Percentiles rank a stretch among this genome's conserved stretches.
These are phyloP conservation scores for Achatina immaculata DNA, from an alignment of 1,140 invertebrate genomes.

Conservation along the genomic window DNA sequence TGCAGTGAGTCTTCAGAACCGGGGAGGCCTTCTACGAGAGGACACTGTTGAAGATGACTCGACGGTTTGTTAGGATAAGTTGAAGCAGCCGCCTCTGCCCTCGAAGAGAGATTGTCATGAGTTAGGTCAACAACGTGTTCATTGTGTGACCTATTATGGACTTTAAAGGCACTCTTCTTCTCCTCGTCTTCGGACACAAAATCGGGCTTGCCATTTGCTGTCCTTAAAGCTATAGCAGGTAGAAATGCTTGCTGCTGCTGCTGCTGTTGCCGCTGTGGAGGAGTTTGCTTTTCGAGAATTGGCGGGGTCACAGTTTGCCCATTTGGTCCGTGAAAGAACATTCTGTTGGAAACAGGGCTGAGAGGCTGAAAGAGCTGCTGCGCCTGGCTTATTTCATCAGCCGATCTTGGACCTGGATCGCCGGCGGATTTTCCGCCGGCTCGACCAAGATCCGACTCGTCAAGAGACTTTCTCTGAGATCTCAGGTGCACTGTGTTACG, in stretches of 20 bases:
- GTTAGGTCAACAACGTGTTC: conserved; percentile 9
- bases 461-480: conserved; percentile 7
- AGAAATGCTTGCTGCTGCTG: not conserved
- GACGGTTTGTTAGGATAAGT: not conserved
- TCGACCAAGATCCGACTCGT: not conserved
- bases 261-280: conserved; percentile 21
- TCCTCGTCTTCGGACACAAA: not conserved
- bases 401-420: not conserved
- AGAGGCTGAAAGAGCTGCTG: not conserved
- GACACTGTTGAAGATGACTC: not conserved
- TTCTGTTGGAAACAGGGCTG: not conserved
- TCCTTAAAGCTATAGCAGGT: not conserved
- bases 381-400: conserved; percentile 9
- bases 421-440: not conserved
- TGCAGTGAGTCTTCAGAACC: not conserved
- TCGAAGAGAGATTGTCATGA: not conserved
- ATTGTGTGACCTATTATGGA: not conserved
- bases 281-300: not conserved
- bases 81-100: not conserved
- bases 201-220: not conserved
- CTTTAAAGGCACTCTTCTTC: conserved; percentile 24
- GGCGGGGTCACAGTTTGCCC: not conserved
- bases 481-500: not conserved
- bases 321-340: conserved; percentile 11
- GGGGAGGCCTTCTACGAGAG: not conserved